Evolutionary conservation across 2,888 invertebrate genomes (phyloP), one percentile per base, ranked within the genome.

Genomic region (Malachius bipustulatus): DNA sequence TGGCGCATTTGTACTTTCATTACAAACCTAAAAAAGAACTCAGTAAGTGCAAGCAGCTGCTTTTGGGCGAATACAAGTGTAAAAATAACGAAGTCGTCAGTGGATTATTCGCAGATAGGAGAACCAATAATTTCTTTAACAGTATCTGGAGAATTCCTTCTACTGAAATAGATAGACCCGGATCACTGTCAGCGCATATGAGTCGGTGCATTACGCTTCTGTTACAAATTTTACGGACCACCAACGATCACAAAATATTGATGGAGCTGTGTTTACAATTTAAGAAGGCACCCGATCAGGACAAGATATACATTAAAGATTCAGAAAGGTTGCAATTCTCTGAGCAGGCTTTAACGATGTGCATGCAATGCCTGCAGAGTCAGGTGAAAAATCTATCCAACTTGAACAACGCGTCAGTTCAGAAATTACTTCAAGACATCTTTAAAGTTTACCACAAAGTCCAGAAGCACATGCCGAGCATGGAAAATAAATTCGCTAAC

Each of bases 131-230:
- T 60, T 88, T 93, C 54, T 47, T 45, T 32, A 46, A 82, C 78
- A 83, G 90, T 31, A 81, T 94, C 37, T 94, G 93, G 93, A 73
- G 89, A 47, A 88, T 90, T 56, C 91, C 90, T 0, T 73, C 79
- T 2, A 74, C 74, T 38, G 94, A 96, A 67, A 82, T 94, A 27
- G 93, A 94, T 55, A 71, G 94, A 40, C 80, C 89, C 1, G 94
- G 94, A 2, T 84, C 88, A 44, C 85, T 96, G 56, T 81, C 88
- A 1, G 80, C 87, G 19, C 93, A 94, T 55, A 84, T 94, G 79
- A 82, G 80, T 43, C 75, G 87, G 38, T 84, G 85, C 44, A 77
- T 90, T 2, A 70, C 77, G 13, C 72, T 93, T 16, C 68, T 90
- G 4, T 71, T 91, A 64, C 82, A 88, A 57, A 75, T 91, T 39